Base-by-base conservation (phyloP, 2,888 invertebrate genomes). In the Caenorhabditis becei region DNA sequence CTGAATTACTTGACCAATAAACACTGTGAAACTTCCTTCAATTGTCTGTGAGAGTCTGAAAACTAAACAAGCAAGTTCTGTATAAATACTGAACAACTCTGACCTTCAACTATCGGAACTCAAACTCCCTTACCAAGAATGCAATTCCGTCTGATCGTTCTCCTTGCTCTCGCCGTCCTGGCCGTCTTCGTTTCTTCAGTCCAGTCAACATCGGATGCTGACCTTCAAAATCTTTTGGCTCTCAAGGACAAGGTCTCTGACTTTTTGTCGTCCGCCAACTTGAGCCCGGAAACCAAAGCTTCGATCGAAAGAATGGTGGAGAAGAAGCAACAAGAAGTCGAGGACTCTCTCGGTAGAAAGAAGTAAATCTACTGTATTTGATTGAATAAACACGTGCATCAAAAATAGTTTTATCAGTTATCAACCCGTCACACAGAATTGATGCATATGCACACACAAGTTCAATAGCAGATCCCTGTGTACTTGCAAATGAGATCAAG, bases 391-490 rank as follows among this genome's bases (percentile, higher is more conserved):
- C 18, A 2, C 2, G 16, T 49, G 23, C 24, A 14, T 51, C 23
- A 14, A 51, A 20, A 51, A 23, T 11, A 4, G 10, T 16, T 11
- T 16, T 44, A 44, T 44, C 44, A n/a, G 7, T n/a, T 2, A 20
- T 24, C 3, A 51, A 51, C 10, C 7, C 7, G 35, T 5, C 35
- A 35, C 10, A 35, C 5, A 35, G 35, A 10, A 8, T 35, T 35
- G 7, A 35, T 35, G 5, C 10, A 35, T 35, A 10, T 35, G 44
- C 16, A 26, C 28, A 41, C 20, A 26, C n/a, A 23, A 23, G 20
- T 20, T 23, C 71, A 84, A 62, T 88, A 89, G 61, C 89, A 89
- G 51, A 89, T 85, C 18, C 89, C 89, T 26, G 89, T 89, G 53
- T 83, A 80, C 66, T 83, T 72, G 65, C 89, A 89, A 54, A 89